phyloP scores from a whole-genome alignment of 2,888 invertebrate genomes.

The Drosophila dives region DNA sequence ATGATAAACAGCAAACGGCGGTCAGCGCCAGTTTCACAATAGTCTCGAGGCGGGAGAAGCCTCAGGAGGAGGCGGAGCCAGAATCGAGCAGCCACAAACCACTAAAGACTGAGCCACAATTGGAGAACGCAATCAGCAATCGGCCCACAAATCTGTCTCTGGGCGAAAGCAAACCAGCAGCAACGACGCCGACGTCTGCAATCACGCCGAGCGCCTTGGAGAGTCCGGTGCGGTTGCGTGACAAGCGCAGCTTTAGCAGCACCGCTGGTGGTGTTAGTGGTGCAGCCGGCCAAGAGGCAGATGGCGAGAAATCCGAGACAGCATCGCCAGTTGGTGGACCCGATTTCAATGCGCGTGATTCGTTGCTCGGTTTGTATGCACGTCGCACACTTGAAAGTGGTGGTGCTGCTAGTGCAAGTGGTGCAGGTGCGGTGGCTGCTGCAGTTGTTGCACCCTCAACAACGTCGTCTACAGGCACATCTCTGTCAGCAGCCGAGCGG shows the following conservation, averaged over 20 bases:
- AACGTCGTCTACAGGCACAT: slow-evolving; percentile 45
- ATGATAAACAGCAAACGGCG: slow-evolving; percentile 52
- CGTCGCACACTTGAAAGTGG: slow-evolving; percentile 64
- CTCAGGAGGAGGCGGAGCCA: slow-evolving; percentile 36
- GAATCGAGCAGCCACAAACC: slow-evolving; percentile 45
- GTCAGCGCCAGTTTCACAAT: slow-evolving; percentile 81
- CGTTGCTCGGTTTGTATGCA: slow-evolving; percentile 66
- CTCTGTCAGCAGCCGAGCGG: slow-evolving; percentile 87
- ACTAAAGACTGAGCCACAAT: slow-evolving; percentile 69
- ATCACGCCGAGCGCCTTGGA: slow-evolving; percentile 83
- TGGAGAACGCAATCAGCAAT: slow-evolving; percentile 14
- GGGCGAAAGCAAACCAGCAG: slow-evolving; percentile 30
- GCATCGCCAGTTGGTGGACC: slow-evolving; percentile 58
- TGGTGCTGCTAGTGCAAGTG: slow-evolving; percentile 24
- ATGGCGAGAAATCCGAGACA: slow-evolving; percentile 56
- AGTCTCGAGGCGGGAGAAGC: slow-evolving; percentile 73
- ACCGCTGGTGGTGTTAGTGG: slow-evolving; percentile 16
- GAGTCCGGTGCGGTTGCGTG: slow-evolving; percentile 82
- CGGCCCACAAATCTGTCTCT: slow-evolving; percentile 67
- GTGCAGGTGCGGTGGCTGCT: slow-evolving; percentile 34
- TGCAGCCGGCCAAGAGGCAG: slow-evolving; percentile 52
- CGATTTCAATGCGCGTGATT: slow-evolving; percentile 75
- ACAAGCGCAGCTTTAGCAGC: slow-evolving; percentile 82
- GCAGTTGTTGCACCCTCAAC: slow-evolving; percentile 43
- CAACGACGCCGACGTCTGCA: slow-evolving; percentile 36